phyloP scores from a whole-genome alignment of 2,113 vertebrate genomes.

The Hippocampus mohnikei region DNA sequence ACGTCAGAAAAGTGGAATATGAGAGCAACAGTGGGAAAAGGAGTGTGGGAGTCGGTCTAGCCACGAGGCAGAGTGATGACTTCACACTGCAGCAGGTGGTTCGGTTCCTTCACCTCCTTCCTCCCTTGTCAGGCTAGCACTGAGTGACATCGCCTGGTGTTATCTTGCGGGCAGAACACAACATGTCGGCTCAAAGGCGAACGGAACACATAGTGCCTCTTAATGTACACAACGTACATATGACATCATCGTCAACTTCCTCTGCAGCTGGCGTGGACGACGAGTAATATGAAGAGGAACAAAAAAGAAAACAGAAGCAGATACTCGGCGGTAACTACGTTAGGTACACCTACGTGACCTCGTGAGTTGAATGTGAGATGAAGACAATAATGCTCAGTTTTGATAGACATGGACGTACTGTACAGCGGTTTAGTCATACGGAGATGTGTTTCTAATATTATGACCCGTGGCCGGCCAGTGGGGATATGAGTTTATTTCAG shows the following conservation, averaged over 20 bases:
- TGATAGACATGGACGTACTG: no score
- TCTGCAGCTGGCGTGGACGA: slow-evolving; percentile 8
- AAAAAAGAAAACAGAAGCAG: background rate
- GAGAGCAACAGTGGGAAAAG: slow-evolving; percentile 9
- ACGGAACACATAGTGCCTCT: background rate
- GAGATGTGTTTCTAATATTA: no score
- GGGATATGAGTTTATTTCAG: no score
- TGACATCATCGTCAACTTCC: slow-evolving; percentile 8
- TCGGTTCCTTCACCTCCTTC: slow-evolving; percentile 18
- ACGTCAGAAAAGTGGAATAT: background rate
- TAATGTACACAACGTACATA: background rate
- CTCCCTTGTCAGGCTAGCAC: slow-evolving; percentile 17
- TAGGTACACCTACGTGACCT: background rate
- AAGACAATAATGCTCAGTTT: no score
- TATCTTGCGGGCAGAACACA: slow-evolving; percentile 11
- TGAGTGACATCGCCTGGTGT: slow-evolving; percentile 21
- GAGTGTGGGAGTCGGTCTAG: slow-evolving; percentile 12
- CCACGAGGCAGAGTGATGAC: slow-evolving; percentile 14
- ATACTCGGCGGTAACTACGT: background rate
- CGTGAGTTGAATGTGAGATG: no score
- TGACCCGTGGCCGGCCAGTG: no score
- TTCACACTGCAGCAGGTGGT: slow-evolving; percentile 36
- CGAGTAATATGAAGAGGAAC: slow-evolving; percentile 12
- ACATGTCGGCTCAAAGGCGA: background rate
- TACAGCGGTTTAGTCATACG: no score